Evolutionary conservation across 2,888 invertebrate species (phyloP).

Genomic region (Andrena dorsata): DNA sequence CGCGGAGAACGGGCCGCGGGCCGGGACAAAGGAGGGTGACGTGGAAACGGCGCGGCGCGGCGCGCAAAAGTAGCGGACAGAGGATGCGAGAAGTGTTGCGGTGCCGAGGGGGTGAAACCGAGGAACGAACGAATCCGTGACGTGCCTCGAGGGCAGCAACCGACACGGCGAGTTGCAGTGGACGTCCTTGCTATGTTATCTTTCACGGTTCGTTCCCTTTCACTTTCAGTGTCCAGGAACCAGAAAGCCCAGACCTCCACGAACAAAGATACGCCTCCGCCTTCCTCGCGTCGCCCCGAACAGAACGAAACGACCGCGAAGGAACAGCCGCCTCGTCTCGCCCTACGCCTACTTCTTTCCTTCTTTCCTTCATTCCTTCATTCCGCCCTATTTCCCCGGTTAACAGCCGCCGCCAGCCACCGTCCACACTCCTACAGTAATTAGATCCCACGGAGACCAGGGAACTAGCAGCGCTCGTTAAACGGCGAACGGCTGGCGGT

Average conservation of each 20-base stretch:
- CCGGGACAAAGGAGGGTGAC: conserved; percentile 27
- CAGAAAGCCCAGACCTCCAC: conserved; percentile 78
- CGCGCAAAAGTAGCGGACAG: background rate
- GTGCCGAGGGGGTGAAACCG: conserved; percentile 38
- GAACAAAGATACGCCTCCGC: conserved; percentile 75
- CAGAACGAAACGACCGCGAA: conserved; percentile 37
- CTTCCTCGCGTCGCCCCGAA: conserved; percentile 31
- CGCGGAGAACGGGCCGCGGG: background rate
- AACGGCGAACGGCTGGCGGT: conserved; percentile 1
- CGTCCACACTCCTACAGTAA: conserved; percentile 7
- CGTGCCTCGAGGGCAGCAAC: conserved; percentile 82
- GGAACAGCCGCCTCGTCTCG: background rate
- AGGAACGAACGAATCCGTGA: conserved; percentile 73
- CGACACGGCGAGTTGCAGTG: conserved; percentile 80
- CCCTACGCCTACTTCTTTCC: conserved; percentile 5
- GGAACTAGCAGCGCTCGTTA: conserved; percentile 5
- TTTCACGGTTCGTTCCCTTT: conserved; percentile 83
- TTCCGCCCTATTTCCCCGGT: conserved; percentile 56
- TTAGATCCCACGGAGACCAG: conserved; percentile 4
- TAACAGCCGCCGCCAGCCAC: conserved; percentile 25
- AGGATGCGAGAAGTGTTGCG: conserved; percentile 15
- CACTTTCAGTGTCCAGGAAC: conserved; percentile 84
- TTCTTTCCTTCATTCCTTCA: conserved; percentile 30
- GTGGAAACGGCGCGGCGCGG: conserved; percentile 9
- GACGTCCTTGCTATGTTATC: conserved; percentile 85